A percentile compares a stretch with the other conserved stretches of the same genome.
Conservation (phyloP, 1,140 invertebrate species). For the Pemphigus obesinymphae region DNA sequence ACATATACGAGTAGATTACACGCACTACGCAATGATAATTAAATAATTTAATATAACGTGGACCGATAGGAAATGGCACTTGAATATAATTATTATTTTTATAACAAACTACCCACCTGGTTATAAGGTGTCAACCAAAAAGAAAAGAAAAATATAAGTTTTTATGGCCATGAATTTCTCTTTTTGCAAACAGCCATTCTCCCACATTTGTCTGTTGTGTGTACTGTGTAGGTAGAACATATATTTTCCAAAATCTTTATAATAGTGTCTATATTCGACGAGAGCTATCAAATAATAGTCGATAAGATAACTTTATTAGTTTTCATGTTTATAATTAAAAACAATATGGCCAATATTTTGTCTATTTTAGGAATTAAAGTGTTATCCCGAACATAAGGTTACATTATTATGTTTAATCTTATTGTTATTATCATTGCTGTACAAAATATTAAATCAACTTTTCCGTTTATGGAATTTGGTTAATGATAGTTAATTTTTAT, state of each 20-base stretch:
- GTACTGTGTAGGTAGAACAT: slow-evolving; percentile 6
- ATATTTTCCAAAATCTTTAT: background rate
- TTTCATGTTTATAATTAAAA: background rate
- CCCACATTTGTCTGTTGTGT: background rate
- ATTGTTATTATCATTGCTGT: background rate
- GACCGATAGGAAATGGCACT: background rate
- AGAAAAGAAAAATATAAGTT: background rate
- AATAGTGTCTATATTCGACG: background rate
- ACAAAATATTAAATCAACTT: background rate
- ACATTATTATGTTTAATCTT: background rate
- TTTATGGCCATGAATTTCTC: slow-evolving; percentile 25
- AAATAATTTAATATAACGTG: background rate
- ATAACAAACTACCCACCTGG: background rate
- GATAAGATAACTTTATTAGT: background rate
- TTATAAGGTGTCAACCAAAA: background rate
- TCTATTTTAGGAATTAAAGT: background rate
- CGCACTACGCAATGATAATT: background rate
- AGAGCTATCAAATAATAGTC: background rate
- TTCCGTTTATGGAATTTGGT: background rate
- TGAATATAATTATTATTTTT: slow-evolving; percentile 5
- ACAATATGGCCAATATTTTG: background rate
- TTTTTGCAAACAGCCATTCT: slow-evolving; percentile 3
- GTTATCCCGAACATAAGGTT: background rate
- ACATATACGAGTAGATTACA: background rate
- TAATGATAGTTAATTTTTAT: background rate